Evolutionary conservation across 2,888 invertebrate genomes (phyloP).

Genomic region (Operophtera brumata): DNA sequence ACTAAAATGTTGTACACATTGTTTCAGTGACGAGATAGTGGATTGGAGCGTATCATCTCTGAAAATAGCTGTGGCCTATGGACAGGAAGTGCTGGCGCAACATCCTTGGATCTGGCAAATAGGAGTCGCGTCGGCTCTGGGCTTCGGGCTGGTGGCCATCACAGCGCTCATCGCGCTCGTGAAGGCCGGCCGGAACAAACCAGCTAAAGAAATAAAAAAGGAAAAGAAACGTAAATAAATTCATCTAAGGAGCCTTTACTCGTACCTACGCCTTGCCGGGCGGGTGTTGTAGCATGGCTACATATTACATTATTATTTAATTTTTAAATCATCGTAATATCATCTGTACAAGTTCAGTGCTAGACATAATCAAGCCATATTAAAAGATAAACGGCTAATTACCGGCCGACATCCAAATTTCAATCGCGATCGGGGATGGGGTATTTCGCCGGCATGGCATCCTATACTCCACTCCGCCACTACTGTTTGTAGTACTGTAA

Average conservation of each 20-base stretch:
- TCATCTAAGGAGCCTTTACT: not conserved
- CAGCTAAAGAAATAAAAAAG: slow-evolving; percentile 63
- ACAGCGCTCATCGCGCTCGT: slow-evolving; percentile 72
- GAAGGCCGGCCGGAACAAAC: slow-evolving; percentile 65
- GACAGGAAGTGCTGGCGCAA: slow-evolving; percentile 57
- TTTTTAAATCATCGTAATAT: too few species aligned
- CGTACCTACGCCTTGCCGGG: too few species aligned
- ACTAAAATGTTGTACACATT: slow-evolving; percentile 12
- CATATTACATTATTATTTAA: too few species aligned
- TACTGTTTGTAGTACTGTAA: too few species aligned
- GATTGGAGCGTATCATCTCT: slow-evolving; percentile 72
- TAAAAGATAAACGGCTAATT: too few species aligned
- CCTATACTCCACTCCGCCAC: too few species aligned
- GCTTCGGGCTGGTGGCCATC: slow-evolving; percentile 73
- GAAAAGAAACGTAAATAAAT: slow-evolving; percentile 72
- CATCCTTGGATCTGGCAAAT: slow-evolving; percentile 78
- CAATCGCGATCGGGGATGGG: too few species aligned
- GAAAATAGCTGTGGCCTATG: slow-evolving; percentile 58
- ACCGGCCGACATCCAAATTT: too few species aligned
- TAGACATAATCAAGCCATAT: too few species aligned
- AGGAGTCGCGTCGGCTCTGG: slow-evolving; percentile 48
- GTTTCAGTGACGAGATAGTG: slow-evolving; percentile 74
- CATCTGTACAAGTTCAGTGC: too few species aligned
- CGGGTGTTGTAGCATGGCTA: too few species aligned
- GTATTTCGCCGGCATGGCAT: too few species aligned